Evolutionary conservation across 2,888 invertebrate species (phyloP), one percentile per base, ranked within the genome.

Genomic region (Orgyia antiqua): DNA sequence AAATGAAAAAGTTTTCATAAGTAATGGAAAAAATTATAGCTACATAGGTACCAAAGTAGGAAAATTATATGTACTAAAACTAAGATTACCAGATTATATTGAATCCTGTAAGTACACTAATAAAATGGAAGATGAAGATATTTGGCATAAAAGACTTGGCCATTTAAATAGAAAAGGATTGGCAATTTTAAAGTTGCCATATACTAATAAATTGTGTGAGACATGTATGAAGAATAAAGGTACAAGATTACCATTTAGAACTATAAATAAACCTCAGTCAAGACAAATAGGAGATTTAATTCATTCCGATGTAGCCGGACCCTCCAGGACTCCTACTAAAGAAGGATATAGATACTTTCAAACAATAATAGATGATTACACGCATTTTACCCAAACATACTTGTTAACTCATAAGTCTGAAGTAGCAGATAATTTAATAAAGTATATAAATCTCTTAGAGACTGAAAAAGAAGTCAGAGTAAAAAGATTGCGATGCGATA

Each of bases 291-390:
- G 6, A 19, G 6, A 8, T 19, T 2, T 19, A 8, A n/a, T 19
- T 2, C 19, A 19, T 8, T 4, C 19, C n/a, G 19, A 19, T 19
- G 19, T 19, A n/a, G 6, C 8, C n/a, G 19, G 19, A 2, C 8
- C 19, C 2, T 8, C n/a, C 8, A 19, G 8, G 6, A 6, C 19
- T 19, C n/a, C 19, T 5, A 4, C 4, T 2, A 19, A 8, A 4
- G 19, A 19, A 2, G n/a, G n/a, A 2, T 8, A 19, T 2, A 19
- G n/a, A 6, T 19, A 19, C 7, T 19, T 19, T 19, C 8, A 8
- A 19, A 1, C 57, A 4, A 58, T 67, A 47, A 32, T 67, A 29
- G 68, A 69, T 49, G 46, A 69, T 20, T 68, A 31, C 44, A 68
- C 59, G 10, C 59, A 68, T 37, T 67, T 54, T 32, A 44, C 50